Evolutionary conservation across 2,797 vertebrate genomes (phyloP).

Genomic region (Argentina silus): DNA sequence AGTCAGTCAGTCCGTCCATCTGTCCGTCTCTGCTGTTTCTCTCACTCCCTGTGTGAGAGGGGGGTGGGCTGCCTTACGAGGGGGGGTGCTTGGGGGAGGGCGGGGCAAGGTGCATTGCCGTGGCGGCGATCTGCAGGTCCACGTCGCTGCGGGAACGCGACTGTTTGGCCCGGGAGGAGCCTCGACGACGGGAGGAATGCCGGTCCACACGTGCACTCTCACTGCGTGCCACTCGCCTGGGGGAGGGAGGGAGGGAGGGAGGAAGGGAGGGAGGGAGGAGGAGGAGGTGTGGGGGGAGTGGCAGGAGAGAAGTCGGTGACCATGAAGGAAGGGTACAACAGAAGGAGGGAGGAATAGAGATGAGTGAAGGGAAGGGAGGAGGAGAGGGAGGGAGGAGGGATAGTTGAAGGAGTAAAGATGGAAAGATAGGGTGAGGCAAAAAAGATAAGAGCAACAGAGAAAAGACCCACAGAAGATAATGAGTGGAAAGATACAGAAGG

Average conservation of each 20-base stretch:
- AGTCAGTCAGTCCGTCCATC: constrained; percentile 15
- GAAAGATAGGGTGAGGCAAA: neutral
- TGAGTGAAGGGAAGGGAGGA: neutral
- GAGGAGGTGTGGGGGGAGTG: constrained; percentile 31
- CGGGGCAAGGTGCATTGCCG: constrained; percentile 67
- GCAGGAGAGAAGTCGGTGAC: neutral
- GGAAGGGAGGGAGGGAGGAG: constrained; percentile 1
- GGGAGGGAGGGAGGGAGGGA: constrained; percentile 30
- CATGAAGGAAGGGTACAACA: neutral
- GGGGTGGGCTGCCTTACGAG: constrained; percentile 74
- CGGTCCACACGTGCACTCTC: constrained; percentile 91
- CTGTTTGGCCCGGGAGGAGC: constrained; percentile 86
- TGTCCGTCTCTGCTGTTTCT: constrained; percentile 64
- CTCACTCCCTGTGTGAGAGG: constrained; percentile 21
- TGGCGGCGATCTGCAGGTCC: constrained; percentile 85
- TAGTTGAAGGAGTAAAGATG: neutral
- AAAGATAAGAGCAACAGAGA: neutral
- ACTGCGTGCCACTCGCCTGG: constrained; percentile 86
- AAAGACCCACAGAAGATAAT: neutral
- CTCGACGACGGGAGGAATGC: constrained; percentile 84
- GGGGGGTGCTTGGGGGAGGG: constrained; percentile 69
- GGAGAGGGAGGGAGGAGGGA: neutral
- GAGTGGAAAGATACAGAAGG: neutral
- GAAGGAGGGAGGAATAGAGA: neutral
- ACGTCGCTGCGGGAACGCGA: constrained; percentile 92